A percentile compares a stretch with the other conserved stretches of the same genome.
These are phyloP conservation scores for Anolis apletophallus DNA, from an alignment of 2,797 vertebrate species.

Conservation along the genomic window DNA sequence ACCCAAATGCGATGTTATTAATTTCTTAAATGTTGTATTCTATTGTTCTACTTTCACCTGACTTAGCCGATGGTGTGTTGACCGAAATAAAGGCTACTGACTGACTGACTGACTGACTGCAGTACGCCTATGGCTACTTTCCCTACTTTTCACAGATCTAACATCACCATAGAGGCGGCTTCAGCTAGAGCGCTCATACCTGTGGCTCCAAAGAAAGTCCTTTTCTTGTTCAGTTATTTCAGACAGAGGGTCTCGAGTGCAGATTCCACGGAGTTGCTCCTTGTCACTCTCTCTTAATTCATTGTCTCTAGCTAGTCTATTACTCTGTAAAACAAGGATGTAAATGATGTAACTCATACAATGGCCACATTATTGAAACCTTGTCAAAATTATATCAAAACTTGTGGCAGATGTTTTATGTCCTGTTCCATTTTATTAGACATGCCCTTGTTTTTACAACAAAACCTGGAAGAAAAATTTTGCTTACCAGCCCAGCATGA, in stretches of 20 bases:
- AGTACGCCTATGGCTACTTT: neutral
- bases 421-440: too few relatives aligned
- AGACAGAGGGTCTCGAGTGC: constrained; percentile 94
- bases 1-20: too few relatives aligned
- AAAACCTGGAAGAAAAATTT: constrained; percentile 26
- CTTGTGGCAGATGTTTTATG: neutral
- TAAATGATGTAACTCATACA: constrained; percentile 20
- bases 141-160: neutral
- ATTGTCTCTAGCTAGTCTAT: constrained; percentile 92
- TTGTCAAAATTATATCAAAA: neutral
- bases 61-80: too few relatives aligned
- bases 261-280: constrained; percentile 92
- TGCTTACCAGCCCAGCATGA: constrained; percentile 90
- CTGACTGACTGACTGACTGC: too few relatives aligned
- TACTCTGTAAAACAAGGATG: constrained; percentile 84
- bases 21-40: too few relatives aligned
- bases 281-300: constrained; percentile 91
- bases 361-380: neutral
- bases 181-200: constrained; percentile 74
- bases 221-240: constrained; percentile 99
- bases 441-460: neutral
- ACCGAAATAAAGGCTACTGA: too few relatives aligned
- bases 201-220: constrained; percentile 97
- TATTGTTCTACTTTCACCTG: too few relatives aligned
- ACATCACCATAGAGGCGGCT: neutral